These are phyloP conservation scores for Clavelina lepadiformis DNA, from an alignment of 23 tunicate genomes.

Conservation along the genomic window DNA sequence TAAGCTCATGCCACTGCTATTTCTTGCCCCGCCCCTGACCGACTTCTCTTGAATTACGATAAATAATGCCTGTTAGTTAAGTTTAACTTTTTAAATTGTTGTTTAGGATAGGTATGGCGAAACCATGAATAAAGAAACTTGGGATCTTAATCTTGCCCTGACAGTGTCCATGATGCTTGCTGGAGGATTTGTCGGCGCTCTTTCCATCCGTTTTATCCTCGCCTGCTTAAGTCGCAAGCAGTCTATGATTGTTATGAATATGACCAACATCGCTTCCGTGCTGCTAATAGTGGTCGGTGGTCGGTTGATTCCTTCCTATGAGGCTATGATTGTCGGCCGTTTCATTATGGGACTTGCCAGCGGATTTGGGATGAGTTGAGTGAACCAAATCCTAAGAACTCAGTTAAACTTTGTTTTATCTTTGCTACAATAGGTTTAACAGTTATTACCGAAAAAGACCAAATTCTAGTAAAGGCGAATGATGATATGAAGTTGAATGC, in stretches of 20 bases:
- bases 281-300: slow-evolving; percentile 41
- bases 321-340: slow-evolving; percentile 73
- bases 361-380: slow-evolving; percentile 97
- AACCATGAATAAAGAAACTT: slow-evolving; percentile 1
- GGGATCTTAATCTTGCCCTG: slow-evolving; percentile 28
- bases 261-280: slow-evolving; percentile 53
- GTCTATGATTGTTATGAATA: slow-evolving; percentile 65
- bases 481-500: no score
- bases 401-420: not conserved
- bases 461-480: no score
- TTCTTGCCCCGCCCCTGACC: not conserved
- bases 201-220: slow-evolving; percentile 41
- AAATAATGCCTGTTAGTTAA: no score
- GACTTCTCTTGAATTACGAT: not conserved
- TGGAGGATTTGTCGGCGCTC: slow-evolving; percentile 83
- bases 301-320: slow-evolving; percentile 52
- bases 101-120: slow-evolving; percentile 55
- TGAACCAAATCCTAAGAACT: no score
- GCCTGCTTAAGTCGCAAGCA: slow-evolving; percentile 38
- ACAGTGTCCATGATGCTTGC: slow-evolving; percentile 81
- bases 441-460: no score
- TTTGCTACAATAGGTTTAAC: no score
- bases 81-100: not conserved
- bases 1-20: no score
- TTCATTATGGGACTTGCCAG: slow-evolving; percentile 77